Base-by-base conservation (phyloP, 2,113 vertebrate genomes). In the Ictalurus punctatus region DNA sequence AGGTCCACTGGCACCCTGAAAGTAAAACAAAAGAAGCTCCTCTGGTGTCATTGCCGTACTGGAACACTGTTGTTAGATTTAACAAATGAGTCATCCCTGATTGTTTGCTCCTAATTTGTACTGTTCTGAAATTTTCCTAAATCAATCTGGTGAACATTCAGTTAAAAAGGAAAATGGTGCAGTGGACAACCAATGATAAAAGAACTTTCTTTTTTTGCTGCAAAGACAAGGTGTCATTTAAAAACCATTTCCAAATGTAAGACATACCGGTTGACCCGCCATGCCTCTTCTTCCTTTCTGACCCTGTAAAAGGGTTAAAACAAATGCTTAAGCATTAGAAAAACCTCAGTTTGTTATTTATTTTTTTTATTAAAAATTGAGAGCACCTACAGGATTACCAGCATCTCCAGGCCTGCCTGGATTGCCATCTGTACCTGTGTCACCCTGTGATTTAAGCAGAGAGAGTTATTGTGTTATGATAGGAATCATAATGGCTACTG, bases 341-440 rank as follows among this genome's bases (percentile, higher is more conserved):
- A 65, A 12, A 14, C 9, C 9, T n/a, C 65, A n/a, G 27, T 27
- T 10, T 67, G 25, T 4, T n/a, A 81, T 34, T 4, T 80, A 13
- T 67, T 14, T 52, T 13, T 54, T 13, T 54, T 54, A 40, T 34
- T 9, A 69, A 61, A 52, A 69, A 2, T 21, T 67, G 74, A 37
- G 17, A 59, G 23, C 54, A 56, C 93, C 94, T 91, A 96, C 96
- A 90, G 7, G 52, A 83, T 93, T 92, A 81, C 96, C 95, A 0
- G 0, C 0, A 19, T 86, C 6, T 17, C 95, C 95, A 0, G 2
- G 5, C 65, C 86, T 88, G 2, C 94, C 95, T 0, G 27, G 9
- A 5, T 0, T 8, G 0, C 95, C 95, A 44, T 94, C 93, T 12
- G 0, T 13, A 40, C 96, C 96, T 21, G 89, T 73, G 44, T 82